phyloP scores from a whole-genome alignment of 2,888 invertebrate genomes.

The Pyrocoelia pectoralis region DNA sequence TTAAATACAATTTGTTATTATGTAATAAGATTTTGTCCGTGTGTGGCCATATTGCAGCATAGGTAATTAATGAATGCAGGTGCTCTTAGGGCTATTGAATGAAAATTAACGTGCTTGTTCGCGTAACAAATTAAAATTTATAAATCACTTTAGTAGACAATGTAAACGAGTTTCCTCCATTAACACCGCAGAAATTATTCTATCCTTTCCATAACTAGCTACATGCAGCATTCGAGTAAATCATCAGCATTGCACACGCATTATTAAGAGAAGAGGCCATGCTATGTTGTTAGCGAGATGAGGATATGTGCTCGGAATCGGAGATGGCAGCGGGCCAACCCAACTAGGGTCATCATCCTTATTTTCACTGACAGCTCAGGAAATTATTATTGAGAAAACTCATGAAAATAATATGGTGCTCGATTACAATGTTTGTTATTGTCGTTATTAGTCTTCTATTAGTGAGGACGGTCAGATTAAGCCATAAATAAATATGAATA shows the following conservation, averaged over 20 bases:
- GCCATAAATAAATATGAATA: slow-evolving; percentile 35
- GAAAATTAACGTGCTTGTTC: neutral
- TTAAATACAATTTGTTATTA: no score
- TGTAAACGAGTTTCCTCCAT: slow-evolving; percentile 22
- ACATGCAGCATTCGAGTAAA: slow-evolving; percentile 20
- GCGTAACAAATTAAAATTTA: slow-evolving; percentile 3
- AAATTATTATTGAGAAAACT: slow-evolving; percentile 33
- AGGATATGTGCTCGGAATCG: slow-evolving; percentile 33
- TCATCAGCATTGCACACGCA: slow-evolving; percentile 38
- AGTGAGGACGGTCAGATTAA: slow-evolving; percentile 15
- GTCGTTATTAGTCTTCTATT: no score
- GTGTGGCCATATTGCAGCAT: no score
- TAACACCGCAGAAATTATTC: slow-evolving; percentile 24
- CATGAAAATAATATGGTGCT: slow-evolving; percentile 29
- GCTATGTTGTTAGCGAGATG: slow-evolving; percentile 24
- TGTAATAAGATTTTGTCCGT: no score
- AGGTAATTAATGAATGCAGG: neutral
- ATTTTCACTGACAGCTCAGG: slow-evolving; percentile 22
- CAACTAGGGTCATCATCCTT: slow-evolving; percentile 31
- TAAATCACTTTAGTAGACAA: slow-evolving; percentile 18
- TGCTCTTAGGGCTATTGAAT: neutral
- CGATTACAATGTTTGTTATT: slow-evolving; percentile 14
- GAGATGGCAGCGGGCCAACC: slow-evolving; percentile 35
- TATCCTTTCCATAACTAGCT: slow-evolving; percentile 7
- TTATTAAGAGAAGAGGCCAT: slow-evolving; percentile 23